Conservation (phyloP, 2,113 vertebrate species). For the Euleptes europaea region DNA sequence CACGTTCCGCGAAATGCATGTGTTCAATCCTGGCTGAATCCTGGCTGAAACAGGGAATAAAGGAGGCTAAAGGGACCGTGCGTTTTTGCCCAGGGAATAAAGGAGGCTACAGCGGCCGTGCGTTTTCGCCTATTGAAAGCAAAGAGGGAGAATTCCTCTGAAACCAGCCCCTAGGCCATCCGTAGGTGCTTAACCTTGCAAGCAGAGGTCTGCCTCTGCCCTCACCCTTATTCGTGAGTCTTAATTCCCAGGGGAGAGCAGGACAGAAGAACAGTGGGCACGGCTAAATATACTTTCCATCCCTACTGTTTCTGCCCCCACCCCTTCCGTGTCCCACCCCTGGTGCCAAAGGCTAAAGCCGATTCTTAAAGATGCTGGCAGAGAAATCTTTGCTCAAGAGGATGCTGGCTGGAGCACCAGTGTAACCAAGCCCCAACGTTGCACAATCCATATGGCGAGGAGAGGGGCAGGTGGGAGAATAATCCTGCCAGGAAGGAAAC, state of each 20-base stretch:
- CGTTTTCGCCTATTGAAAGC: no score
- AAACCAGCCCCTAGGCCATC: no score
- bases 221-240: not conserved
- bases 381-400: constrained; percentile 11
- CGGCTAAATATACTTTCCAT: constrained; percentile 37
- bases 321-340: not conserved
- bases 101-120: no score
- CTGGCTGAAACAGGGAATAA: no score
- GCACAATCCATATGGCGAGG: not conserved
- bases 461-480: not conserved
- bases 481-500: constrained; percentile 12
- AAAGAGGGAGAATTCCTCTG: no score
- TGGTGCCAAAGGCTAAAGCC: constrained; percentile 34
- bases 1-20: no score
- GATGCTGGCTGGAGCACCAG: constrained; percentile 45
- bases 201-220: no score
- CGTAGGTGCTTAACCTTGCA: no score
- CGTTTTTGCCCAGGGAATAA: no score
- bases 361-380: not conserved
- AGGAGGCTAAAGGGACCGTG: no score
- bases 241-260: not conserved
- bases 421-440: not conserved
- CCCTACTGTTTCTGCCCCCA: not conserved
- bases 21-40: no score
- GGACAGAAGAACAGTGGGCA: not conserved